phyloP scores from a whole-genome alignment of 2,888 invertebrate species.

The Amblyjoppa fuscipennis region DNA sequence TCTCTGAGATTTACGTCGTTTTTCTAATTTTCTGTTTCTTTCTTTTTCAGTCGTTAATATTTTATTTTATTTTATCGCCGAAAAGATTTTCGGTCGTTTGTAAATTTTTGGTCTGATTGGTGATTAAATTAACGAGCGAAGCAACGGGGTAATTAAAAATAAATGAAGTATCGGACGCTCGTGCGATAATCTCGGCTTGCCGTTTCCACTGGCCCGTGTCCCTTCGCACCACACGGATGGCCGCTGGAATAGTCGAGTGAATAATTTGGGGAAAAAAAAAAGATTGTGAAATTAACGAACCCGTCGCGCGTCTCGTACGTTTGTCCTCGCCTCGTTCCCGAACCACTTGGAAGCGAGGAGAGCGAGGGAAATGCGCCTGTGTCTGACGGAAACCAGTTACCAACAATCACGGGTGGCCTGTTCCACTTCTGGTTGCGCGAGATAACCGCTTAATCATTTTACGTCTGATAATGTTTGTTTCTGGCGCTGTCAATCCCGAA shows the following conservation, averaged over 20 bases:
- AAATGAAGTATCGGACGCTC: background rate
- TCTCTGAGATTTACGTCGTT: background rate
- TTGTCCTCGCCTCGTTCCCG: constrained; percentile 28
- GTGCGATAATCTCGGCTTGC: background rate
- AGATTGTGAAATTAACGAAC: constrained; percentile 55
- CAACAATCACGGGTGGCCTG: constrained; percentile 55
- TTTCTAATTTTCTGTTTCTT: background rate
- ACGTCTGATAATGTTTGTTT: constrained; percentile 56
- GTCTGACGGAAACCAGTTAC: constrained; percentile 64
- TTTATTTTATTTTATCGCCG: too few relatives aligned
- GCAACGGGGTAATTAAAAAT: background rate
- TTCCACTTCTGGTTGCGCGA: constrained; percentile 56
- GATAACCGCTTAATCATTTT: constrained; percentile 65
- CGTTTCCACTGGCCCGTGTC: background rate
- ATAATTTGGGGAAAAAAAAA: constrained; percentile 13
- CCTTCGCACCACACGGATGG: background rate
- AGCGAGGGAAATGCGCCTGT: constrained; percentile 48
- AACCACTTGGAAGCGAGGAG: constrained; percentile 35
- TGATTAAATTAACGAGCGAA: constrained; percentile 3
- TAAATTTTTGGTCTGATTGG: too few relatives aligned
- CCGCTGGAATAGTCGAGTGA: background rate
- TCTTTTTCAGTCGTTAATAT: background rate
- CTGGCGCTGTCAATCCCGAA: constrained; percentile 29
- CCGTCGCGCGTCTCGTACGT: constrained; percentile 40
- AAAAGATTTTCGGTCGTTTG: too few relatives aligned